Conservation (phyloP, 2,113 vertebrate genomes). For the Grallaria varia region DNA sequence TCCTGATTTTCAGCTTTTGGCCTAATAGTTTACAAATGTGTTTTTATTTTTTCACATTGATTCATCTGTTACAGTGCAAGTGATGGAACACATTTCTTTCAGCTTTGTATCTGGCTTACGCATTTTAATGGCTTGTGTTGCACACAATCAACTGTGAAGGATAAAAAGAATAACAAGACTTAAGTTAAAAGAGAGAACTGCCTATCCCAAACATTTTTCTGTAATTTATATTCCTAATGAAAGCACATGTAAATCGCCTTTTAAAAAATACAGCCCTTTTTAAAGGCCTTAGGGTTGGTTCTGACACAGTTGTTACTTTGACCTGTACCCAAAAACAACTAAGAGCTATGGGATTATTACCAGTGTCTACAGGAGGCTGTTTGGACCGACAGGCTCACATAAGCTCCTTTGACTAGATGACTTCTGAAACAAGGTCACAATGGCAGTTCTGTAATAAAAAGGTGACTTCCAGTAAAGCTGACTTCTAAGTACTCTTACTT, state of each 20-base stretch:
- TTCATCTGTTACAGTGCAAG: neutral
- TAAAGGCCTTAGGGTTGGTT: neutral
- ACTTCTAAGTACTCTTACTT: neutral
- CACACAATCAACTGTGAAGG: neutral
- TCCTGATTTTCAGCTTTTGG: neutral
- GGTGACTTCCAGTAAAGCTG: neutral
- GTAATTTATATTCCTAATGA: neutral
- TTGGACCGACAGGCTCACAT: neutral
- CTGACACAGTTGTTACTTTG: neutral
- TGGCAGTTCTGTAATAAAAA: neutral
- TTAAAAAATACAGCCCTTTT: neutral
- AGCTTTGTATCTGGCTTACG: neutral
- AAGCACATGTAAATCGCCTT: neutral
- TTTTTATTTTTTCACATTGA: neutral
- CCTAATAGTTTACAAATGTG: neutral
- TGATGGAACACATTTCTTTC: neutral
- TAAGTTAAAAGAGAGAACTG: neutral
- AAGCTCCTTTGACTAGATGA: neutral
- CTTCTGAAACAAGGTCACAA: neutral
- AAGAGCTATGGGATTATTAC: neutral
- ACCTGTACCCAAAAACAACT: neutral
- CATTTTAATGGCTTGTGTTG: neutral
- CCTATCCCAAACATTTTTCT: neutral
- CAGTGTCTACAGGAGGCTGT: neutral
- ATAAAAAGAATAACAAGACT: neutral